Base-by-base conservation (phyloP, 2,113 vertebrate species). In the Xenopus laevis region DNA sequence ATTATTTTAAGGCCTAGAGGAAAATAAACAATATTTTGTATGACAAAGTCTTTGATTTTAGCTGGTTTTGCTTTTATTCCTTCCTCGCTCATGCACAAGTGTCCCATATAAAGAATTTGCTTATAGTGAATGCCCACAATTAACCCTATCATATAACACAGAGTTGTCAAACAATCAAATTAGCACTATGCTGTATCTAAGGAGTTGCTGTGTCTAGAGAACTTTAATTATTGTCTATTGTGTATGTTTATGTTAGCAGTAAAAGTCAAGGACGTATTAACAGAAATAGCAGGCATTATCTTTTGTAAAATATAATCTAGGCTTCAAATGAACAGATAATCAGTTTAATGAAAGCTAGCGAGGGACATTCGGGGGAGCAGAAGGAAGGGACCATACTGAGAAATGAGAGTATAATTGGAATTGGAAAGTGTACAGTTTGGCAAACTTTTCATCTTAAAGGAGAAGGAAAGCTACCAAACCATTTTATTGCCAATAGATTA, bases 361-460 rank as follows among this genome's bases (percentile, higher is more conserved):
- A 27, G 82, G 81, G 80, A 79, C 75, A 83, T 0, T 0, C 18
- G 47, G 20, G 76, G 79, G 58, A 78, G 63, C 57, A 71, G 77
- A 80, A 82, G 71, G 68, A 79, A 15, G 13, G 75, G 78, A 66
- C 80, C 79, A 81, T 65, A 71, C 1, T 17, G 81, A 87, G 83
- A 82, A 7, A 47, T 75, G 78, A 83, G 75, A 82, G 69, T 73
- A 46, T 72, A 84, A 81, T 85, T 87, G 78, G 69, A 79, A 74
- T 70, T 79, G 79, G 73, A 85, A 84, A 82, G 79, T 70, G 76
- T 87, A 82, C 82, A 86, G 79, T 79, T 82, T 40, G 74, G 85
- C 85, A 83, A 86, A 87, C 84, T 87, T 86, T 86, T 88, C 87
- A 90, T 71, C 85, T 86, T 82, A 79, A 86, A n/a, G n/a, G n/a